These are phyloP conservation scores for Ornithoptera priamus DNA, from an alignment of 2,888 invertebrate genomes.

Conservation along the genomic window DNA sequence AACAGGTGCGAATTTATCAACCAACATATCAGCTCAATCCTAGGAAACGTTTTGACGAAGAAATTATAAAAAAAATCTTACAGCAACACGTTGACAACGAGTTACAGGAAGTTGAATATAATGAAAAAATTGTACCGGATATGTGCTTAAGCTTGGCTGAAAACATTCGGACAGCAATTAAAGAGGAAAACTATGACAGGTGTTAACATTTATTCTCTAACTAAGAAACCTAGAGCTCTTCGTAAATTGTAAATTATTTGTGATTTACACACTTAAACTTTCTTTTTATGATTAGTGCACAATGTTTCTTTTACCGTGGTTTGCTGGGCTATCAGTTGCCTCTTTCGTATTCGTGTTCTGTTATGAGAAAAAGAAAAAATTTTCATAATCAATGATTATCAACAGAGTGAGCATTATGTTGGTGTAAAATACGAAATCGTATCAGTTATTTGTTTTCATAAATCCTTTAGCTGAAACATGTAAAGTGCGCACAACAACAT, in stretches of 20 bases:
- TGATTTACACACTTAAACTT: neutral
- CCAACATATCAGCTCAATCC: slow-evolving; percentile 84
- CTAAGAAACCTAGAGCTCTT: neutral
- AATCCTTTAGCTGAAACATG: neutral
- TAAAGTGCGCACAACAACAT: neutral
- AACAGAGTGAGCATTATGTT: neutral
- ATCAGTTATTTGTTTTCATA: neutral
- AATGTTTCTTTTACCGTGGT: slow-evolving; percentile 52
- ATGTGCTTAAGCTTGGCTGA: slow-evolving; percentile 80
- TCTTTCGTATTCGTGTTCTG: slow-evolving; percentile 39
- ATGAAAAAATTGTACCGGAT: slow-evolving; percentile 80
- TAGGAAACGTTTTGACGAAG: slow-evolving; percentile 81
- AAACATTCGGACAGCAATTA: slow-evolving; percentile 80
- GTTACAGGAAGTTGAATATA: slow-evolving; percentile 81
- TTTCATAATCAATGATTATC: neutral
- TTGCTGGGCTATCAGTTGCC: slow-evolving; percentile 47
- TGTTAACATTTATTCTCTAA: slow-evolving; percentile 34
- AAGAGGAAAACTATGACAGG: slow-evolving; percentile 85
- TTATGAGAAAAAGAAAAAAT: slow-evolving; percentile 30
- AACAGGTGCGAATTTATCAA: slow-evolving; percentile 76
- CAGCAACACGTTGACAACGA: slow-evolving; percentile 80
- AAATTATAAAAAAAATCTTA: slow-evolving; percentile 81
- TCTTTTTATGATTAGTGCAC: slow-evolving; percentile 30
- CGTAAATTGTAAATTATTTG: neutral
- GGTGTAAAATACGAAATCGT: neutral